phyloP scores from a whole-genome alignment of 2,113 vertebrate genomes.

The Condylura cristata region DNA sequence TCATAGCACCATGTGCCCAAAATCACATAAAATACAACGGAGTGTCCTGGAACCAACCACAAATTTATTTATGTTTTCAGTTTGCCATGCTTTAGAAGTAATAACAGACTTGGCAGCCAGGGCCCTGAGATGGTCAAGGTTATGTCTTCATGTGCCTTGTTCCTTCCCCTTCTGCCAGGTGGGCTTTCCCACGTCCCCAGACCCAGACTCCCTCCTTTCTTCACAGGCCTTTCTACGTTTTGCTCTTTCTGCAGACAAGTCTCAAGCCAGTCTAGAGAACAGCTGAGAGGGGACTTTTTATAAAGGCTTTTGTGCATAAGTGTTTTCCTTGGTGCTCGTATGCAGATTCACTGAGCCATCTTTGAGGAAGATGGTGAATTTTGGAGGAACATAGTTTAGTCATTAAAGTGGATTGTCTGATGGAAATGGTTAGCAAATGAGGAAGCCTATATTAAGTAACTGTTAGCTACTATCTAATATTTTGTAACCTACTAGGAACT shows the following conservation, averaged over 20 bases:
- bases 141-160: neutral
- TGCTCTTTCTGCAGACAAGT: neutral
- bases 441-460: neutral
- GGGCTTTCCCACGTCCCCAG: neutral
- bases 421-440: neutral
- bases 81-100: neutral
- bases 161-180: neutral
- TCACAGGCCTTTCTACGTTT: neutral
- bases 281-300: neutral
- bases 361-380: neutral
- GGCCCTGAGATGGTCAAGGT: neutral
- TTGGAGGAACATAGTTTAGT: neutral
- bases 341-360: neutral
- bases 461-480: neutral
- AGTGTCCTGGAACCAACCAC: neutral
- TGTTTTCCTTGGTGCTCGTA: neutral
- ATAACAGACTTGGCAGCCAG: neutral
- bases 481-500: neutral
- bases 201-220: neutral
- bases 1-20: neutral
- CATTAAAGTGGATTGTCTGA: slow-evolving; percentile 6
- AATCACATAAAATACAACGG: neutral
- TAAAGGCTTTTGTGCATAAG: neutral
- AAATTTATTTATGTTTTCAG: neutral
- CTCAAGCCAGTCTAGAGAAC: neutral